Evolutionary conservation across 2,113 vertebrate species (phyloP).

Genomic region (Baryphthengus martii): DNA sequence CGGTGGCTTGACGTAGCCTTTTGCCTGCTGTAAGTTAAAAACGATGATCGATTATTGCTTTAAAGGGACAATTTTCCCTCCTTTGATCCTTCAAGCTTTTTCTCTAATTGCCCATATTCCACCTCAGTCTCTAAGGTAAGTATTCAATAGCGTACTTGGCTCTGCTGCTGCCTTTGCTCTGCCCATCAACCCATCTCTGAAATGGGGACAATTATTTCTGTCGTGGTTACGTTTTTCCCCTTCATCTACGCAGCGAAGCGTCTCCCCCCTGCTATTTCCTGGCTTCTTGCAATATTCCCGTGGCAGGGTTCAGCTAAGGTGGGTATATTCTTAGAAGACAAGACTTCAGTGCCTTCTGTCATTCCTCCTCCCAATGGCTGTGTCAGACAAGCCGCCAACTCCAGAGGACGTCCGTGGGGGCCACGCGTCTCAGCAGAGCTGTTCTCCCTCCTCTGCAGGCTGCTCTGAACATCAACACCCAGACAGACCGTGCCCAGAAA

Average conservation of each 20-base stretch:
- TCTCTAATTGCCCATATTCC: neutral
- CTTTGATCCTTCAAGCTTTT: neutral
- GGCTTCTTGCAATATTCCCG: neutral
- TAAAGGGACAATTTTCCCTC: neutral
- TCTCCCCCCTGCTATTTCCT: neutral
- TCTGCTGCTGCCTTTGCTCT: neutral
- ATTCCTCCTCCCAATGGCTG: neutral
- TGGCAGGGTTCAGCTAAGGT: neutral
- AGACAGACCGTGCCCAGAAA: neutral
- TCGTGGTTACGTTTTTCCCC: neutral
- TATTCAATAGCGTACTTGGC: neutral
- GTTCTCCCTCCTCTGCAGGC: neutral
- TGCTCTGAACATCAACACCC: neutral
- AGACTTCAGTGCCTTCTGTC: neutral
- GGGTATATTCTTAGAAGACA: neutral
- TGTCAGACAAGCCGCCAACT: neutral
- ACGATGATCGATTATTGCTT: neutral
- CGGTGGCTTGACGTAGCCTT: neutral
- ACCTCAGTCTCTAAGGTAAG: neutral
- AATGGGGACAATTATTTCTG: neutral
- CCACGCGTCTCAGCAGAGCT: neutral
- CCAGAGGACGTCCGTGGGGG: fast-evolving
- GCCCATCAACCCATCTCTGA: neutral
- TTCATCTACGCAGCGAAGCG: neutral
- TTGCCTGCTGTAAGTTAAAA: neutral